Evolutionary conservation across 2,888 invertebrate genomes (phyloP), one percentile per base, ranked within the genome.

Genomic region (Drosophila testacea): DNA sequence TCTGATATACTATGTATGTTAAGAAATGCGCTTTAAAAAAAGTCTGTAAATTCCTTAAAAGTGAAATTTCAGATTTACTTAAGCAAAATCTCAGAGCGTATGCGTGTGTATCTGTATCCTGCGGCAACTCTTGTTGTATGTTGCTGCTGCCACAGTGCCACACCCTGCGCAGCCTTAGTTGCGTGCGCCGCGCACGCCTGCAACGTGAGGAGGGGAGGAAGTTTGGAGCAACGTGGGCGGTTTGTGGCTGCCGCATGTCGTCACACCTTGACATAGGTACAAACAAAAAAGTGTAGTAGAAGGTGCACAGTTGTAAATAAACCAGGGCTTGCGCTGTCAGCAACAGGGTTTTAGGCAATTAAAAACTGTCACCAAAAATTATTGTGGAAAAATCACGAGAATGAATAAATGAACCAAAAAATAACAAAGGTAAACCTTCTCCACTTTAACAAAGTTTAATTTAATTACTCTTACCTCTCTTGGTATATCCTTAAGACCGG

Each of bases 131-230:
- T 52, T 66, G 61, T 52, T n/a, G n/a, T 13, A 2, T 62, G 7
- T 38, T 51, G 22, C 9, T 34, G 47, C 51, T 78, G 81, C 50
- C 79, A 80, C 80, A 82, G 61, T 79, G 79, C 50, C 79, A 80
- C 80, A 82, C 80, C 80, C 80, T 81, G 79, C 74, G 74, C 73
- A 75, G 51, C 63, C 32, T 55, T 54, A 39, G 64, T 63, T 65
- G 38, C 51, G 59, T 59, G 69, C 62, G 77, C 72, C 67, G 57
- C 77, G 67, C 55, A 55, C 38, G 42, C 59, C 47, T 50, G 62
- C 50, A 55, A 62, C 56, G 39, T 44, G 36, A 34, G 34, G n/a
- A n/a, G 16, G 22, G 22, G 22, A 22, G 10, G 32, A 30, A 32
- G 32, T 6, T 32, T 2, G 30, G 30, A 44, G 30, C n/a, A 34